Evolutionary conservation across 2,113 vertebrate species (phyloP).

Genomic region (Lamprotornis superbus): DNA sequence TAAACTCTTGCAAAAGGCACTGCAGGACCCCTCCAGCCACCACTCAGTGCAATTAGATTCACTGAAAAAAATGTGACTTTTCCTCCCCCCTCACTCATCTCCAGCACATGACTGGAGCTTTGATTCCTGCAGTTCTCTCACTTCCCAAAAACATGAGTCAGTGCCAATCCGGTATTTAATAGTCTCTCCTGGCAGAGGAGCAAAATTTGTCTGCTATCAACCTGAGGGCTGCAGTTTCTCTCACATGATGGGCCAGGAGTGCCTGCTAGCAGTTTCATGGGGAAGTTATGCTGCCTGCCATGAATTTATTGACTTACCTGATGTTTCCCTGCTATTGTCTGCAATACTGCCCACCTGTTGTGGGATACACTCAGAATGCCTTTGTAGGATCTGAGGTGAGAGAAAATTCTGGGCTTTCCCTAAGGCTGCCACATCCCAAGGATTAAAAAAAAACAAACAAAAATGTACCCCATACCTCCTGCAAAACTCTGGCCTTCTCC

Average conservation of each 20-base stretch:
- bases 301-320: neutral
- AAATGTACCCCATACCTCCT: fast-evolving
- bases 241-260: neutral
- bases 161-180: neutral
- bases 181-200: neutral
- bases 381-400: neutral
- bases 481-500: neutral
- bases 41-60: neutral
- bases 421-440: neutral
- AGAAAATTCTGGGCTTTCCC: neutral
- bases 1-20: slow-evolving; percentile 57
- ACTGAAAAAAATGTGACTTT: neutral
- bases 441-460: neutral
- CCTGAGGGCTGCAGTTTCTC: neutral
- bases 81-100: neutral
- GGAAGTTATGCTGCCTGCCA: neutral
- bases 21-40: slow-evolving; percentile 1
- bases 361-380: neutral
- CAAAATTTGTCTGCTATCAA: neutral
- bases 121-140: neutral
- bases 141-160: neutral
- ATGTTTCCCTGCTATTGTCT: neutral
- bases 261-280: fast-evolving
- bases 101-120: neutral
- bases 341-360: neutral